These are phyloP conservation scores for Mellivora capensis DNA, from an alignment of 2,113 vertebrate species.

Conservation along the genomic window DNA sequence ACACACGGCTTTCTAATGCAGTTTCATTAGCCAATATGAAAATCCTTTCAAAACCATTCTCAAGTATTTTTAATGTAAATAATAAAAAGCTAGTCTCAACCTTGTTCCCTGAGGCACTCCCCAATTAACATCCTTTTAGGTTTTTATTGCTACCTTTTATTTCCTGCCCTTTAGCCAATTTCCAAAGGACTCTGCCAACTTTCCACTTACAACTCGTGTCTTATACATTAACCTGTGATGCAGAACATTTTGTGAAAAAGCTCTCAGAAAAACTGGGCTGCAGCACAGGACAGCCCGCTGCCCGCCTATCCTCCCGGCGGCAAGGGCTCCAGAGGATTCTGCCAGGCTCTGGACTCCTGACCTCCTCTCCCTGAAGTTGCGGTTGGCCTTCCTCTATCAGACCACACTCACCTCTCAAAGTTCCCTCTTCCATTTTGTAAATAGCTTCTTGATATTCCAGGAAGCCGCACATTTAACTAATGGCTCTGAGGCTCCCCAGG, in stretches of 20 bases:
- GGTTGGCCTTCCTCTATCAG: background rate
- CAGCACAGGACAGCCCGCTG: conserved; percentile 21
- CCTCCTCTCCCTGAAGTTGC: background rate
- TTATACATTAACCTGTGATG: conserved; percentile 75
- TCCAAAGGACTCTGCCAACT: conserved; percentile 80
- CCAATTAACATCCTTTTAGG: conserved; percentile 82
- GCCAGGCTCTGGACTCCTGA: background rate
- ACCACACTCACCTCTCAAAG: background rate
- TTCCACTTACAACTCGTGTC: conserved; percentile 77
- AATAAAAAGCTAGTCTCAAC: conserved; percentile 78
- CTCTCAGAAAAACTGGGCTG: conserved; percentile 72
- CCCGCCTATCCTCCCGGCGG: background rate
- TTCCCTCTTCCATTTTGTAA: background rate
- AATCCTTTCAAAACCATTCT: conserved; percentile 73
- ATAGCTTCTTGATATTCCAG: background rate
- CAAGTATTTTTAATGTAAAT: conserved; percentile 82
- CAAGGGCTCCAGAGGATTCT: background rate
- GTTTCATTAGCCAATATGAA: conserved; percentile 70
- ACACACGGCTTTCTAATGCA: background rate
- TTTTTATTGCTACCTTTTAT: conserved; percentile 78
- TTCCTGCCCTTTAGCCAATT: conserved; percentile 81
- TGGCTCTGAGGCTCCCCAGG: background rate
- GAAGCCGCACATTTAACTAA: background rate
- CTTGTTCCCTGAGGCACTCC: conserved; percentile 71
- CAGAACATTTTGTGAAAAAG: conserved; percentile 63